Percentiles rank a stretch among this genome's conserved stretches.
phyloP scores from a whole-genome alignment of 2,888 invertebrate genomes.

The Steromphala cineraria region DNA sequence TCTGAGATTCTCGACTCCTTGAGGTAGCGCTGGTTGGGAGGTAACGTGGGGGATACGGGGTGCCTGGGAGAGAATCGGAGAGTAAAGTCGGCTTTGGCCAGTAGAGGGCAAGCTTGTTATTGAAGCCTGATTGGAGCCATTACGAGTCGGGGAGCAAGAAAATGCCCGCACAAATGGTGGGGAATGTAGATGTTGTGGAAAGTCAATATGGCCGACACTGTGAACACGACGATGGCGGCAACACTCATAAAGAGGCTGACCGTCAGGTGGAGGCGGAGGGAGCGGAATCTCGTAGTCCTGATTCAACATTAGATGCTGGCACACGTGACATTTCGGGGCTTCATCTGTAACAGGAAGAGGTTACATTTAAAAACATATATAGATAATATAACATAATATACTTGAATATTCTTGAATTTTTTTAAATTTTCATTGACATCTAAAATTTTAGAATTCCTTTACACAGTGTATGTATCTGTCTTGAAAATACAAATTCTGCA shows the following conservation, averaged over 20 bases:
- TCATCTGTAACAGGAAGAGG: constrained; percentile 12
- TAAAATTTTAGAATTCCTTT: no score
- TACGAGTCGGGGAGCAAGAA: constrained; percentile 39
- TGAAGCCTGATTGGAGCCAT: constrained; percentile 12
- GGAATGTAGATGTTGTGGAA: constrained; percentile 44
- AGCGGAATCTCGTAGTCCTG: constrained; percentile 30
- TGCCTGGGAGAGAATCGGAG: constrained; percentile 28
- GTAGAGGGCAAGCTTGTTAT: constrained; percentile 2
- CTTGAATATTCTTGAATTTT: no score
- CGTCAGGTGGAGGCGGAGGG: constrained; percentile 24
- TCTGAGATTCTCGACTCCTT: constrained; percentile 40
- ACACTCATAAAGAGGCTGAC: constrained; percentile 42
- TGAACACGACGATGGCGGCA: constrained; percentile 67
- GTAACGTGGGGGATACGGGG: constrained; percentile 3
- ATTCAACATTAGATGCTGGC: constrained; percentile 21
- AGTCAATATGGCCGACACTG: constrained; percentile 66
- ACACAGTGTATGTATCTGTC: no score
- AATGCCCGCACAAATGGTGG: constrained; percentile 48
- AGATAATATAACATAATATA: no score
- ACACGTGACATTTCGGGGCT: constrained; percentile 25
- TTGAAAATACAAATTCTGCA: no score
- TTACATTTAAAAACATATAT: not conserved
- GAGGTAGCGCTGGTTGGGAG: constrained; percentile 37
- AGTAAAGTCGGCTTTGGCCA: constrained; percentile 24
- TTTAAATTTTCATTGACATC: no score